Evolutionary conservation across 2,888 invertebrate species (phyloP).

Genomic region (Microplitis manilae): DNA sequence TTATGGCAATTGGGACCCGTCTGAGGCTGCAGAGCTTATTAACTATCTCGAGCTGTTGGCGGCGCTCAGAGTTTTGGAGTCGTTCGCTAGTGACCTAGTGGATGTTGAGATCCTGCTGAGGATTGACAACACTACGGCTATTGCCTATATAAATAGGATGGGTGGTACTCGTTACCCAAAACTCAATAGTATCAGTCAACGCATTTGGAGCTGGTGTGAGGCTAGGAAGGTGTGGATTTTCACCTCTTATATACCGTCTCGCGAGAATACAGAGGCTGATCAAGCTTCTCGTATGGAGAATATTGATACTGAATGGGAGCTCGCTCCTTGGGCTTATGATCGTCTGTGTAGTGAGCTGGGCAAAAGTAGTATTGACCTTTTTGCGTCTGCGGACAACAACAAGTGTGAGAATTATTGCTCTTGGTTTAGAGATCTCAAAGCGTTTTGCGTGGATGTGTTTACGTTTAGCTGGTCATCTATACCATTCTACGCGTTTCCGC

Average conservation of each 20-base stretch:
- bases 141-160: constrained; percentile 40
- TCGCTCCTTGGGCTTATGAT: constrained; percentile 23
- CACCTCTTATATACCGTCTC: constrained; percentile 38
- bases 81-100: constrained; percentile 19
- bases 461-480: constrained; percentile 30
- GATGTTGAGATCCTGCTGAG: constrained; percentile 24
- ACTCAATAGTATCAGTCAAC: constrained; percentile 25
- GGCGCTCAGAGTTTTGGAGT: constrained; percentile 25
- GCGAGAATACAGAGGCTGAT: constrained; percentile 40
- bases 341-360: constrained; percentile 19
- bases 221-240: constrained; percentile 31
- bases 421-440: constrained; percentile 39
- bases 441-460: constrained; percentile 38
- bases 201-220: not conserved
- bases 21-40: constrained; percentile 22
- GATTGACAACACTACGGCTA: constrained; percentile 36
- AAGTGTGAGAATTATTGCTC: constrained; percentile 35
- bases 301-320: constrained; percentile 37
- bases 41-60: constrained; percentile 34
- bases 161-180: constrained; percentile 31
- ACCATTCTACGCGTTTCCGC: constrained; percentile 43
- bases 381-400: constrained; percentile 34
- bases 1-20: constrained; percentile 13
- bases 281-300: constrained; percentile 30
- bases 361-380: constrained; percentile 33